Evolutionary conservation across 2,113 vertebrate genomes (phyloP), one percentile per base, ranked within the genome.

Genomic region (Corydoras maculifer): DNA sequence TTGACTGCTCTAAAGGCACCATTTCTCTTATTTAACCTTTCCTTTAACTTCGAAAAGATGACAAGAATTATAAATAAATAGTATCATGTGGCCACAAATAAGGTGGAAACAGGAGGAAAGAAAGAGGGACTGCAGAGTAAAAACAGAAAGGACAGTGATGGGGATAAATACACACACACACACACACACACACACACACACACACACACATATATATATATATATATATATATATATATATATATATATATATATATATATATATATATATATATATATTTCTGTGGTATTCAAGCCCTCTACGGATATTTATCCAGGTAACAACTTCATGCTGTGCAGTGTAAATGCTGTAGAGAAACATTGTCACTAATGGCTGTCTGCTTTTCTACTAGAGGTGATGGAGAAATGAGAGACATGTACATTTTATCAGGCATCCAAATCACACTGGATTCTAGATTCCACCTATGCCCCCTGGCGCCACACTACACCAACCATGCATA

Each of bases 291-390:
- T 76, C 80, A 74, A 61, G 74, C 69, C 70, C 73, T 69, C 84
- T 79, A 75, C 67, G 15, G 82, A 82, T 82, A 83, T 83, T 84
- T 74, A 74, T 51, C 79, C 69, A 80, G 74, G 67, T 62, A 79
- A 68, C 66, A 64, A 55, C 59, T 64, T 75, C 66, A 73, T 76
- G 51, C 30, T 63, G 54, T 13, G 43, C 78, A 70, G 64, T 76
- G 78, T 63, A 49, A 63, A 49, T 75, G 75, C 78, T 80, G 71
- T 63, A 68, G 59, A 68, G 68, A 73, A 82, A 81, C 77, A 79
- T 82, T 70, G 70, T 58, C 59, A 62, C 72, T 78, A 82, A 86
- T 78, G 72, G 65, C 84, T 81, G 77, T 79, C 70, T 76, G 65
- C 11, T 53, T 70, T 72, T 60, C 18, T 53, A 65, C 74, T 30